These are phyloP conservation scores for Calyptomena viridis DNA, from an alignment of 2,113 vertebrate genomes.

Conservation along the genomic window DNA sequence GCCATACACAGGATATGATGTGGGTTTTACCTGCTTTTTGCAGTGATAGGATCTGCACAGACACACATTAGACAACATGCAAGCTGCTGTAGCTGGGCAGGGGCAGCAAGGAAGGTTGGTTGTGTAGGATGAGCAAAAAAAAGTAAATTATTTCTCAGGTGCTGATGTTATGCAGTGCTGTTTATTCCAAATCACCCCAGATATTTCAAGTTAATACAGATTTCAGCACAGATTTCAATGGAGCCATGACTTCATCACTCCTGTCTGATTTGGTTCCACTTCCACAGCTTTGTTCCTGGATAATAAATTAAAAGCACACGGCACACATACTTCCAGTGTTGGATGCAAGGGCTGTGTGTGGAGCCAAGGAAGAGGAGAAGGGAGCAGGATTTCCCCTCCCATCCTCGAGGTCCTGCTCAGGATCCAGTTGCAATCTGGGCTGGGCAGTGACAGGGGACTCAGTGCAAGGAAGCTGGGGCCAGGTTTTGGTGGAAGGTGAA, in stretches of 20 bases:
- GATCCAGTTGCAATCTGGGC: not conserved
- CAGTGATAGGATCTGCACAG: not conserved
- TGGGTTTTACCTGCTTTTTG: not conserved
- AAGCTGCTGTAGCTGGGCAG: not conserved
- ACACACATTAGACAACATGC: no score
- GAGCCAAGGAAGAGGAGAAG: not conserved
- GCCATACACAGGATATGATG: not conserved
- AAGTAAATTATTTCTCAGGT: not conserved
- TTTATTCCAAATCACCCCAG: not conserved
- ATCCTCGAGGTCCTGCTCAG: not conserved
- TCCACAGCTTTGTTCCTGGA: not conserved
- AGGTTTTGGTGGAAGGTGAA: not conserved
- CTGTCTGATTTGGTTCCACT: not conserved
- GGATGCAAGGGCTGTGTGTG: not conserved
- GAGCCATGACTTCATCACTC: not conserved
- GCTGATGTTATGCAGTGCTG: rapidly evolving
- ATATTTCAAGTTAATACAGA: not conserved
- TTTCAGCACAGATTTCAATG: not conserved
- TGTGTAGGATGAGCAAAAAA: not conserved
- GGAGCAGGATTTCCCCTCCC: not conserved
- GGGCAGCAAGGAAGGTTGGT: not conserved
- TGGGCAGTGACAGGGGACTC: not conserved
- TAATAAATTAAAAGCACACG: not conserved
- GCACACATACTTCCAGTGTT: not conserved
- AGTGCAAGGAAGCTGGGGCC: not conserved